A percentile compares a stretch with the other conserved stretches of the same genome.
phyloP scores from a whole-genome alignment of 2,113 vertebrate species.

The Chitala chitala region DNA sequence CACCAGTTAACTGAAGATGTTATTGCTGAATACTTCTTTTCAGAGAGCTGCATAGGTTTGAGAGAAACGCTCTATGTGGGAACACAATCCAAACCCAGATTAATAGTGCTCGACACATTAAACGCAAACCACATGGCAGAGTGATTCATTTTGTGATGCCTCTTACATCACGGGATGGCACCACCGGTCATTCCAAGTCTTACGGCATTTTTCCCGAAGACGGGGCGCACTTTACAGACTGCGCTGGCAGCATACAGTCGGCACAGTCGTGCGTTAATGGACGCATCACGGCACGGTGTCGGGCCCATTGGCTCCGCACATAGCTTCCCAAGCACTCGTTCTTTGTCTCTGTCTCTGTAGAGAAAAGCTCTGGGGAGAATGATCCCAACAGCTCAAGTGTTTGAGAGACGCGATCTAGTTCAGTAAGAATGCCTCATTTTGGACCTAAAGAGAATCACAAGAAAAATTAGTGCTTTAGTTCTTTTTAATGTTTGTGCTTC shows the following conservation, averaged over 20 bases:
- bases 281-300: neutral
- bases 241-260: neutral
- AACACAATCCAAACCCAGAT: slow-evolving; percentile 1
- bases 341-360: neutral
- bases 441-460: neutral
- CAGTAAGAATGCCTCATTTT: neutral
- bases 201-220: slow-evolving; percentile 14
- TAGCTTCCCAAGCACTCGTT: neutral
- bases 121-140: slow-evolving; percentile 15
- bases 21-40: neutral
- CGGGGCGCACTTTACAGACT: neutral
- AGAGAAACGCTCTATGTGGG: neutral
- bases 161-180: slow-evolving; percentile 13
- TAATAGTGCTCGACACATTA: neutral
- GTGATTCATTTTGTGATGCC: slow-evolving; percentile 8
- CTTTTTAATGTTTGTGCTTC: neutral
- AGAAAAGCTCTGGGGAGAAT: neutral
- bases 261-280: neutral
- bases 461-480: neutral
- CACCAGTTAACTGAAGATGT: neutral
- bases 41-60: neutral
- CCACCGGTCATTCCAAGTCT: neutral
- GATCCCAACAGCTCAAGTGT: neutral
- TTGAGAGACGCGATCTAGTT: neutral
- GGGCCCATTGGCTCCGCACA: neutral